Conservation (phyloP, 2,113 vertebrate genomes). For the Lipotes vexillifer region DNA sequence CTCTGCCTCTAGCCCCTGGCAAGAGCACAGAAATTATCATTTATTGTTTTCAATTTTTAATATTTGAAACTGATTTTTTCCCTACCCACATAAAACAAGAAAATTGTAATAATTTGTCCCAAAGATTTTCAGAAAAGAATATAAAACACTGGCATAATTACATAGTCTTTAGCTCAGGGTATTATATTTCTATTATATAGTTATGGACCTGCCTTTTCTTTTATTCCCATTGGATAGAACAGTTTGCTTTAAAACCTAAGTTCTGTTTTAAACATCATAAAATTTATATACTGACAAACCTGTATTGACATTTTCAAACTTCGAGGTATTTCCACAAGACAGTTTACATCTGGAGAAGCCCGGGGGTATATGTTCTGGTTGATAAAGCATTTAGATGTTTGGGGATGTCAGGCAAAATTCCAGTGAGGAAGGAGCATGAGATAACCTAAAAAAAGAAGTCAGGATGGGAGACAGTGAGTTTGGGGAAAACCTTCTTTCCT, state of each 20-base stretch:
- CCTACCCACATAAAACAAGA: neutral
- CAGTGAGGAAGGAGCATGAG: neutral
- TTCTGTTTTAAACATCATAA: conserved; percentile 21
- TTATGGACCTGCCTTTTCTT: neutral
- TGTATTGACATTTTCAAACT: neutral
- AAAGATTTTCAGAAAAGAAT: conserved; percentile 29
- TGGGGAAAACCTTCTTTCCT: neutral
- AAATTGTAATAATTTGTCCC: conserved; percentile 1
- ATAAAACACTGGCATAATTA: neutral
- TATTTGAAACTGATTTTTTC: neutral
- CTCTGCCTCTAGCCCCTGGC: neutral
- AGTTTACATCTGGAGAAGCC: neutral
- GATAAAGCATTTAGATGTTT: neutral
- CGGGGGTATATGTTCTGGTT: neutral
- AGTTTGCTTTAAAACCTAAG: conserved; percentile 28
- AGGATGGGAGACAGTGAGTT: neutral
- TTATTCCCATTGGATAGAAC: neutral
- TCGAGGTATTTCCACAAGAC: conserved; percentile 19
- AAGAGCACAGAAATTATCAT: neutral
- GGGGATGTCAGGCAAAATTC: neutral
- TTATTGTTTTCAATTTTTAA: neutral
- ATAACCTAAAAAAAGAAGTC: neutral
- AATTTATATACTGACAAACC: neutral
- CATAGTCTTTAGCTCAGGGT: neutral
- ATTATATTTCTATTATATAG: neutral